Percentiles rank a stretch among this genome's conserved stretches.
Evolutionary conservation across 1,140 invertebrate species (phyloP).

Genomic region (Eriocheir sinensis): DNA sequence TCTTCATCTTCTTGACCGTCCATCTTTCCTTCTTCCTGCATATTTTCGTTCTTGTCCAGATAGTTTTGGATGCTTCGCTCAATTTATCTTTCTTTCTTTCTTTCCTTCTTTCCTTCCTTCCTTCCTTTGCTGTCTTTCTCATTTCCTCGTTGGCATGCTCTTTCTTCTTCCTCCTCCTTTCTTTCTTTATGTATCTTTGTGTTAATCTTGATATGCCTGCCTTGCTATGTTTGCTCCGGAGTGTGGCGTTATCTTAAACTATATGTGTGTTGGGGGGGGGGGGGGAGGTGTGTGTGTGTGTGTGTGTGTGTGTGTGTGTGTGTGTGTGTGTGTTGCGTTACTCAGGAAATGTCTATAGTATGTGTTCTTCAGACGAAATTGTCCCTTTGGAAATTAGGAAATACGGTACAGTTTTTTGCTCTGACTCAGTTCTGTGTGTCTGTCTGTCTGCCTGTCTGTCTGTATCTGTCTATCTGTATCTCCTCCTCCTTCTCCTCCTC

Average conservation of each 20-base stretch:
- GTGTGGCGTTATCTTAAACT: background rate
- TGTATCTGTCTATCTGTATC: too few relatives aligned
- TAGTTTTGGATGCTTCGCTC: background rate
- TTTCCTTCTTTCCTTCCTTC: too few relatives aligned
- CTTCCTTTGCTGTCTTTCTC: too few relatives aligned
- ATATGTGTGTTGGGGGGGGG: background rate
- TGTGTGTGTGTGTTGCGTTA: background rate
- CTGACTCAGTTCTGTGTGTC: background rate
- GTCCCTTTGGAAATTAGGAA: background rate
- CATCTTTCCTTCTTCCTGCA: too few relatives aligned
- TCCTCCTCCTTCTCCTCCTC: too few relatives aligned
- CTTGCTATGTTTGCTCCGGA: background rate
- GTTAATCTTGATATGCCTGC: background rate
- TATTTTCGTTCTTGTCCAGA: background rate
- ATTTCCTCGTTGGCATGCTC: too few relatives aligned
- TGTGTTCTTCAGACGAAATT: background rate
- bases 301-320: constrained; percentile 20
- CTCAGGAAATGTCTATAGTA: background rate
- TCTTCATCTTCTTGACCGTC: too few relatives aligned
- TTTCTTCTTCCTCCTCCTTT: background rate
- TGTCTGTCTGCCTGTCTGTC: too few relatives aligned
- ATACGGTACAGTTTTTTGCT: background rate
- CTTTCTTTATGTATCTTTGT: background rate
- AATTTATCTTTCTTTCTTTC: background rate
- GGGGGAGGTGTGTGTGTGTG: background rate